phyloP scores from a whole-genome alignment of 1,140 invertebrate genomes.

The Teleopsis dalmanni region DNA sequence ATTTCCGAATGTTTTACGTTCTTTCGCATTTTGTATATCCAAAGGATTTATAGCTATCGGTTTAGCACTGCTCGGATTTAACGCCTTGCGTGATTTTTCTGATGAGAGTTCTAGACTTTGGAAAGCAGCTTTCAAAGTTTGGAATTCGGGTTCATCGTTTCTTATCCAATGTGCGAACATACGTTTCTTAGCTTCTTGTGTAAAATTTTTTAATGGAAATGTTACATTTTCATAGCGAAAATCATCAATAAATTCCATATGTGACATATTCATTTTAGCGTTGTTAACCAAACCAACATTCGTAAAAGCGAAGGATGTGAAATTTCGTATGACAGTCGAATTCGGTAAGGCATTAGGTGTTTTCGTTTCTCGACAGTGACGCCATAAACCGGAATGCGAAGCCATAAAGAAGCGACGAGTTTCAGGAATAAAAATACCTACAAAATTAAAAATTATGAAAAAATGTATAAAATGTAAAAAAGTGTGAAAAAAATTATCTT shows the following conservation, averaged over 20 bases:
- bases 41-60: slow-evolving; percentile 30
- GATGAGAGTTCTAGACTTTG: slow-evolving; percentile 27
- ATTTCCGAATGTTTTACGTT: slow-evolving; percentile 22
- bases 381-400: slow-evolving; percentile 62
- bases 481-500: background rate
- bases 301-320: slow-evolving; percentile 35
- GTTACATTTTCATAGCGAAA: slow-evolving; percentile 23
- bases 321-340: slow-evolving; percentile 33
- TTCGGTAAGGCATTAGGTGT: slow-evolving; percentile 30
- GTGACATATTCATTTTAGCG: slow-evolving; percentile 27
- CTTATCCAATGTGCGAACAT: slow-evolving; percentile 42
- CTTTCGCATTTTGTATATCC: slow-evolving; percentile 22
- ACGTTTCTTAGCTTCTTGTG: slow-evolving; percentile 35
- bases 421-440: slow-evolving; percentile 52
- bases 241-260: slow-evolving; percentile 27
- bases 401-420: slow-evolving; percentile 52
- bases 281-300: slow-evolving; percentile 24
- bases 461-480: background rate
- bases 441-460: slow-evolving; percentile 15
- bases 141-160: slow-evolving; percentile 31
- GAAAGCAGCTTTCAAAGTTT: slow-evolving; percentile 28
- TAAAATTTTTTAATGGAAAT: slow-evolving; percentile 25
- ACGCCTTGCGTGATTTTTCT: slow-evolving; percentile 22
- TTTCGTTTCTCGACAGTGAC: slow-evolving; percentile 50
- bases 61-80: slow-evolving; percentile 19